These are phyloP conservation scores for Carcharodon carcharias DNA, from an alignment of 2,797 vertebrate genomes.

Conservation along the genomic window DNA sequence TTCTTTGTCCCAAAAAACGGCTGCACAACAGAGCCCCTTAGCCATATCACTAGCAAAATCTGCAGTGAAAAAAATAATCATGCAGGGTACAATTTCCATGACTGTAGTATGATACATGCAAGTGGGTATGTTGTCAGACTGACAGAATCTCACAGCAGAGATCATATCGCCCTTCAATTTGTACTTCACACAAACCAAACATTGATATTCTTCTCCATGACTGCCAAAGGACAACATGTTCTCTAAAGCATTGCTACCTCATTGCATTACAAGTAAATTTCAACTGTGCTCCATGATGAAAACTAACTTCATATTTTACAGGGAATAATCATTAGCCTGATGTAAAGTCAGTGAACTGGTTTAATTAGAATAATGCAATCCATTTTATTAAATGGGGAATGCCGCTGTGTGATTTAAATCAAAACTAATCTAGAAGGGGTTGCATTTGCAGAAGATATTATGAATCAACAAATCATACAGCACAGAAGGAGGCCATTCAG, in stretches of 20 bases:
- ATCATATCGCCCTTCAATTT: neutral
- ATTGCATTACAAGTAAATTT: neutral
- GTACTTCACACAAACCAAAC: neutral
- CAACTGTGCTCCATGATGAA: neutral
- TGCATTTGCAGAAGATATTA: neutral
- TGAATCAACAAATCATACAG: neutral
- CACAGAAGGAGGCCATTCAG: neutral
- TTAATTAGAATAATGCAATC: neutral
- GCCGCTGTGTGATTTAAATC: neutral
- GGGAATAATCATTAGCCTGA: neutral
- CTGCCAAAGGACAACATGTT: neutral
- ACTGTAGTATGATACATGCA: neutral
- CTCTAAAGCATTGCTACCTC: neutral
- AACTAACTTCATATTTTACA: neutral
- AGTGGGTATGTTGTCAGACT: neutral
- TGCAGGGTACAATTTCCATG: neutral
- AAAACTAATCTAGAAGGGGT: neutral
- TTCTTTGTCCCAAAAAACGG: neutral
- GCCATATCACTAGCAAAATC: neutral
- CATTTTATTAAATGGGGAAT: neutral
- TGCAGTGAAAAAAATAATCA: too few species aligned
- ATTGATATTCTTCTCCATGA: neutral
- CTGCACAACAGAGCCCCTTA: neutral
- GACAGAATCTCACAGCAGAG: neutral
- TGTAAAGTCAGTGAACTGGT: neutral